phyloP scores from a whole-genome alignment of 2,113 vertebrate species.

The Rhinichthys klamathensis region DNA sequence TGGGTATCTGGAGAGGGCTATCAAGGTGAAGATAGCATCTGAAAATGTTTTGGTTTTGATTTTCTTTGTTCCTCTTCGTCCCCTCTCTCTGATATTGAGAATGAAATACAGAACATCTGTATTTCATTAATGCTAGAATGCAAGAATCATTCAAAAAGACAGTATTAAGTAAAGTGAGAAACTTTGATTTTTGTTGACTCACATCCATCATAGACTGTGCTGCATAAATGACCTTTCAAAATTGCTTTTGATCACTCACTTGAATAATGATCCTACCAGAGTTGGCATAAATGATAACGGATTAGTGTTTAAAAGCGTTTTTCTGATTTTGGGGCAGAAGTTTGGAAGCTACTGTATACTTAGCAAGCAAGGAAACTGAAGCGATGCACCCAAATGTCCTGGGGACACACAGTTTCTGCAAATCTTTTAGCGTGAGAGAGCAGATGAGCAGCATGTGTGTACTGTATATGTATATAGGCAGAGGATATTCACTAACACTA shows the following conservation, averaged over 20 bases:
- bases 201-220: neutral
- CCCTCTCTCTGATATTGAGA: neutral
- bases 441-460: neutral
- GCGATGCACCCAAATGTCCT: conserved; percentile 21
- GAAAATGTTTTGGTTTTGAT: conserved; percentile 17
- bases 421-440: conserved; percentile 5
- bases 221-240: neutral
- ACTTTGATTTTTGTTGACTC: neutral
- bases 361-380: neutral
- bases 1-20: neutral
- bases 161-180: neutral
- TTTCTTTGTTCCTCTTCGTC: neutral
- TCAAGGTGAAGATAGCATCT: conserved; percentile 19
- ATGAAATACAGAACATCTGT: neutral
- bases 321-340: neutral
- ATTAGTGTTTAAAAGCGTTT: neutral
- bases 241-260: neutral
- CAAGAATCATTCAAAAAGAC: neutral
- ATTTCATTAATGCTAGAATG: neutral
- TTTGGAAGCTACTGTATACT: neutral
- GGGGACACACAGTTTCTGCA: conserved; percentile 20
- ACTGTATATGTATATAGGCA: neutral
- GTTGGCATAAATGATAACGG: neutral
- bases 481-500: conserved; percentile 4
- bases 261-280: neutral